phyloP scores from a whole-genome alignment of 37 sponge, comb jelly and placozoan genomes.

The Crambe crambe region DNA sequence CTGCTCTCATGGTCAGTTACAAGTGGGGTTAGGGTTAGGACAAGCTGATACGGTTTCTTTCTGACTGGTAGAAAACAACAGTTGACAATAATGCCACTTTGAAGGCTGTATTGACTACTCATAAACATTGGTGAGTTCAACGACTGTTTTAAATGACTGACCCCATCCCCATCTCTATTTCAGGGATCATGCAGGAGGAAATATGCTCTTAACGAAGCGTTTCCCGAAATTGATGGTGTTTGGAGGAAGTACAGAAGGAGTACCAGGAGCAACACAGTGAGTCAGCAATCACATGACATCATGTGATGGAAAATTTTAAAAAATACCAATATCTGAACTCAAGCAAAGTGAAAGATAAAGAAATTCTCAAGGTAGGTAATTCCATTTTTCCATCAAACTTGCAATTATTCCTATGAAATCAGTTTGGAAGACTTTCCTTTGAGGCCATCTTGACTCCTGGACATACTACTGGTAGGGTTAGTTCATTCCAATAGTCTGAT shows the following conservation, averaged over 20 bases:
- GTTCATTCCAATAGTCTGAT: background rate
- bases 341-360: constrained; percentile 36
- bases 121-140: constrained; percentile 71
- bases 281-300: background rate
- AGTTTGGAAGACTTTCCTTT: constrained; percentile 45
- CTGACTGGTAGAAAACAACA: constrained; percentile 20
- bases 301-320: background rate
- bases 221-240: constrained; percentile 47
- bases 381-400: background rate
- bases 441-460: constrained; percentile 68
- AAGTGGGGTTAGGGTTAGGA: too few species aligned
- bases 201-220: constrained; percentile 27
- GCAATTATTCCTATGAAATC: background rate
- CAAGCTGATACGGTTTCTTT: background rate
- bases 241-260: constrained; percentile 34
- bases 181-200: constrained; percentile 84
- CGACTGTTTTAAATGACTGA: background rate
- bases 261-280: constrained; percentile 44
- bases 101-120: constrained; percentile 58
- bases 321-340: background rate
- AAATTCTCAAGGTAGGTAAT: constrained; percentile 18
- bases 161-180: background rate
- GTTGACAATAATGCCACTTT: constrained; percentile 33
- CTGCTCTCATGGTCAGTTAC: constrained; percentile 40
- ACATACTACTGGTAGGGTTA: constrained; percentile 54